Percentiles rank a stretch among this genome's conserved stretches.
Evolutionary conservation across 1,140 invertebrate genomes (phyloP).

Genomic region (Cheumatopsyche charites): DNA sequence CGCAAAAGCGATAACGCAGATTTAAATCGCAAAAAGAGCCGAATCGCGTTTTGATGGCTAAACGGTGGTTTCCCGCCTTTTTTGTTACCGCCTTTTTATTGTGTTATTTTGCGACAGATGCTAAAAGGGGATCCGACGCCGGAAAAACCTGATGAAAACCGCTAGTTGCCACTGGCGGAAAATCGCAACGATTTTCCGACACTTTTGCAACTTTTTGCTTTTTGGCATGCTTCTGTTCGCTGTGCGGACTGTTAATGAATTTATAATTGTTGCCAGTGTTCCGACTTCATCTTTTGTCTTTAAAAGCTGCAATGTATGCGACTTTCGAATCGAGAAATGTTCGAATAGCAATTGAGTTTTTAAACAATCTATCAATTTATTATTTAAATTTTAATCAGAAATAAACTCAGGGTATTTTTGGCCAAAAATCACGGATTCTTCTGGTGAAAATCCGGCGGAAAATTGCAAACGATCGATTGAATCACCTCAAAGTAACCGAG

Average conservation of each 20-base stretch:
- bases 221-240: slow-evolving; percentile 7
- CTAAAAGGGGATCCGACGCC: neutral
- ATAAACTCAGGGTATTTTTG: too few species aligned
- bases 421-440: too few species aligned
- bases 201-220: neutral
- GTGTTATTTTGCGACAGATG: slow-evolving; percentile 11
- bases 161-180: neutral
- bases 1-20: slow-evolving; percentile 9
- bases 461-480: too few species aligned
- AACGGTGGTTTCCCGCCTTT: slow-evolving; percentile 1
- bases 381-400: too few species aligned
- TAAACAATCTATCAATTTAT: too few species aligned
- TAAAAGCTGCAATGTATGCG: too few species aligned
- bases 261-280: slow-evolving; percentile 34
- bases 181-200: neutral
- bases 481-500: too few species aligned
- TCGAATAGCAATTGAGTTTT: too few species aligned
- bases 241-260: slow-evolving; percentile 34
- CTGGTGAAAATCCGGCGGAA: too few species aligned
- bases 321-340: too few species aligned
- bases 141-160: neutral
- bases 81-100: neutral
- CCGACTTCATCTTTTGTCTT: too few species aligned
- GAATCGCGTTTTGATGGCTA: slow-evolving; percentile 25
- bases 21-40: slow-evolving; percentile 20